Conservation (phyloP, 2,888 invertebrate species). For the Mechanitis mazaeus region DNA sequence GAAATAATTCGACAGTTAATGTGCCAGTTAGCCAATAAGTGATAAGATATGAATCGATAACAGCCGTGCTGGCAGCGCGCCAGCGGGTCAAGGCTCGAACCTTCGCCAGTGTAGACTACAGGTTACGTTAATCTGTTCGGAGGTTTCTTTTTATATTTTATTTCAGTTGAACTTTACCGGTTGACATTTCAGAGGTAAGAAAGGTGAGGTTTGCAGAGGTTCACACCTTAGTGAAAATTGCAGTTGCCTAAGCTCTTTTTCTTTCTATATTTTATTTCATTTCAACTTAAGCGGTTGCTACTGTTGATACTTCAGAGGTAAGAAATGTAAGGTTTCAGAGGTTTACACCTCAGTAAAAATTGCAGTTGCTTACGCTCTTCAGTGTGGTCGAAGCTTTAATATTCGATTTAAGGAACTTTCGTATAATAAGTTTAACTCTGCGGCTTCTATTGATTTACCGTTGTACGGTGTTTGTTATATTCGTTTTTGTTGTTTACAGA, state of each 20-base stretch:
- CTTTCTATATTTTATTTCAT: no score
- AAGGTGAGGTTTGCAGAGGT: no score
- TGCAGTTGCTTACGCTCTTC: neutral
- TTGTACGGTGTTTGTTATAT: no score
- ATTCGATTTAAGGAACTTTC: no score
- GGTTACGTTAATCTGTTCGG: neutral
- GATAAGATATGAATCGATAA: constrained; percentile 26
- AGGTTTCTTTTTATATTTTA: neutral
- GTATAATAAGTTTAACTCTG: neutral
- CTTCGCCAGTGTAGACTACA: constrained; percentile 1
- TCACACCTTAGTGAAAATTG: no score
- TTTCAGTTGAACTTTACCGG: neutral
- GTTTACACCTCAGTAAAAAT: no score
- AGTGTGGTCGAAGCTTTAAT: constrained; percentile 15
- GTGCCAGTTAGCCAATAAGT: constrained; percentile 19
- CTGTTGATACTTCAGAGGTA: neutral
- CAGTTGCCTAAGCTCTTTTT: no score
- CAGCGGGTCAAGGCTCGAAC: constrained; percentile 11
- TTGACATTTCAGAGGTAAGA: neutral
- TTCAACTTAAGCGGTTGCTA: neutral
- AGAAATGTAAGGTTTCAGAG: no score
- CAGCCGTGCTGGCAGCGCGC: constrained; percentile 18
- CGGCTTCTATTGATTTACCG: neutral
- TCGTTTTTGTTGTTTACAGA: no score
- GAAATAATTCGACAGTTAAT: no score